Evolutionary conservation across 2,888 invertebrate species (phyloP), one percentile per base, ranked within the genome.

Genomic region (Pseudococcus viburni): DNA sequence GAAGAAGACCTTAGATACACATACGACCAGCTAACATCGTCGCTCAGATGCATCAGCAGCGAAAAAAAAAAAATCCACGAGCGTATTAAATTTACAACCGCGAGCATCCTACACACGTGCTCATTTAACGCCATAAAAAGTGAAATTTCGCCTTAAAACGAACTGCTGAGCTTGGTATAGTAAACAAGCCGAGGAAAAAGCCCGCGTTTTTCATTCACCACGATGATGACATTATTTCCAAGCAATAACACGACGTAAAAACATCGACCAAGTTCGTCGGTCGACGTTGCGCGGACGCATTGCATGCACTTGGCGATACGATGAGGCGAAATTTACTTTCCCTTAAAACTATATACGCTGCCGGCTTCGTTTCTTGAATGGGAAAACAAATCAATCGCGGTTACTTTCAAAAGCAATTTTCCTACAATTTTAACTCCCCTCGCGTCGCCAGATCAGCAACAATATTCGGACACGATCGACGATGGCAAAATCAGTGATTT

Each of bases 201-300:
- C 85, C 85, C 85, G 85, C 85, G 85, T 55, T 85, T 85, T 85
- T 64, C 85, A 85, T 85, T 85, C 85, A 85, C 85, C n/a, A 68
- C 77, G 26, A 42, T n/a, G 77, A 84, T 84, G 84, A 84, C 84
- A 84, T 84, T 48, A 55, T 55, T 84, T 19, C 17, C 22, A n/a
- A 48, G 51, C 26, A 9, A 22, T 48, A 51, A 84, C n/a, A 55
- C 48, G 51, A 51, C 51, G 84, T 51, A n/a, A 84, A 48, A 42
- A 84, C 84, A 48, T 51, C 48, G 84, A 84, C 84, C 84, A 84
- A 84, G 84, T 84, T 84, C 55, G 55, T 15, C n/a, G 55, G 55
- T 55, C n/a, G 15, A 5, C 17, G 7, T 17, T 42, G 84, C 84
- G 84, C 84, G 46, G 84, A 51, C 84, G 84, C 84, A 48, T 51